Evolutionary conservation across 2,888 invertebrate species (phyloP).

Genomic region (Hermaeophaga mercurialis): DNA sequence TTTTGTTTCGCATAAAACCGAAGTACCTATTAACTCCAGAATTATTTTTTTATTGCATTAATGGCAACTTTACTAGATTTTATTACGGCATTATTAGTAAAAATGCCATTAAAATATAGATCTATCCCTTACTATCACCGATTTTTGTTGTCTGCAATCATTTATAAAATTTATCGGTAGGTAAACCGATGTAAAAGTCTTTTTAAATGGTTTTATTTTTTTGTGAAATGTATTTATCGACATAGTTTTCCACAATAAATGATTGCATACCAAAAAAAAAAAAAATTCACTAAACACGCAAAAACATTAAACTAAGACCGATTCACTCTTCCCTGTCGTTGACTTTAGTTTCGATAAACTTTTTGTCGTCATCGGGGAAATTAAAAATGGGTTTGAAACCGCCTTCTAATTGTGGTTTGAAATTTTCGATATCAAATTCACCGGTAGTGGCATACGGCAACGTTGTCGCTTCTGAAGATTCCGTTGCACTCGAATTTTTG

Average conservation of each 20-base stretch:
- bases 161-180: too few species aligned
- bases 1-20: neutral
- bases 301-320: neutral
- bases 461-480: slow-evolving; percentile 49
- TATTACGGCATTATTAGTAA: neutral
- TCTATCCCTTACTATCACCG: slow-evolving; percentile 13
- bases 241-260: neutral
- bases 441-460: slow-evolving; percentile 54
- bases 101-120: slow-evolving; percentile 4
- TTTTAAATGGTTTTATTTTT: too few species aligned
- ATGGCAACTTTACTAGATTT: slow-evolving; percentile 2
- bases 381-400: slow-evolving; percentile 73
- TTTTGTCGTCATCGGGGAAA: slow-evolving; percentile 46
- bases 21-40: neutral
- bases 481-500: slow-evolving; percentile 45
- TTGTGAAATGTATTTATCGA: too few species aligned
- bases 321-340: slow-evolving; percentile 42
- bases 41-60: neutral
- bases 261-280: slow-evolving; percentile 14
- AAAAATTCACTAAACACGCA: slow-evolving; percentile 2
- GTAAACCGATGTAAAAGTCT: too few species aligned
- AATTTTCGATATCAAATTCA: slow-evolving; percentile 68
- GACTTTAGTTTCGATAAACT: slow-evolving; percentile 32
- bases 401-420: slow-evolving; percentile 71
- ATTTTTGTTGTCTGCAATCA: neutral